Conservation (phyloP, 2,113 vertebrate genomes). For the Nettapus auritus region DNA sequence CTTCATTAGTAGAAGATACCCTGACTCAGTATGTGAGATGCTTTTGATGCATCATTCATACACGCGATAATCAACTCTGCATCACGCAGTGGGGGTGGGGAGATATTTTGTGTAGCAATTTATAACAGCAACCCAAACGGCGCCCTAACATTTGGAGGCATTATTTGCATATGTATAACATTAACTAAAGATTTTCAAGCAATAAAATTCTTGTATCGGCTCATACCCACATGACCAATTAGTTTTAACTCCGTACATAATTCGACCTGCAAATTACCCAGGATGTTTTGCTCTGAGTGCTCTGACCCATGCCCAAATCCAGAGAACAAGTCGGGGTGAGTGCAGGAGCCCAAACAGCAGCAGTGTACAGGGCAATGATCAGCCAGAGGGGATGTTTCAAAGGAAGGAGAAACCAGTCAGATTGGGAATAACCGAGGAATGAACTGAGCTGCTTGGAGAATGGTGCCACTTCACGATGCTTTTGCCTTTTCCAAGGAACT, state of each 20-base stretch:
- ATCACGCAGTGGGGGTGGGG: background rate
- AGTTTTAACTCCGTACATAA: background rate
- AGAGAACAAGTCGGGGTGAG: fast-evolving
- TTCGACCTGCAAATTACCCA: background rate
- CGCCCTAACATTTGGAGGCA: background rate
- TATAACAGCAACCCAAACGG: background rate
- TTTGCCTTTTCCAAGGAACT: background rate
- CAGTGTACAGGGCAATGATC: background rate
- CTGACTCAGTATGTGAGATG: constrained; percentile 20
- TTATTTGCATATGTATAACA: background rate
- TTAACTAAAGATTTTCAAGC: background rate
- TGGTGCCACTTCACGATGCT: background rate
- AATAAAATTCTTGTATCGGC: background rate
- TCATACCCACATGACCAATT: background rate
- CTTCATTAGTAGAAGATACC: constrained; percentile 67
- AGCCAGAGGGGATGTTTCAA: background rate
- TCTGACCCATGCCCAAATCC: background rate
- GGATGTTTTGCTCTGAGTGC: background rate
- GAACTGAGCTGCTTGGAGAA: background rate
- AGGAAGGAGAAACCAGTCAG: background rate
- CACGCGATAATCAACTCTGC: background rate
- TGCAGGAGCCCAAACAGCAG: background rate
- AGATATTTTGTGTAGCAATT: background rate
- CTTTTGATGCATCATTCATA: constrained; percentile 48
- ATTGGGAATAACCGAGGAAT: background rate